Evolutionary conservation across 2,888 invertebrate species (phyloP).

Genomic region (Acheta domesticus): DNA sequence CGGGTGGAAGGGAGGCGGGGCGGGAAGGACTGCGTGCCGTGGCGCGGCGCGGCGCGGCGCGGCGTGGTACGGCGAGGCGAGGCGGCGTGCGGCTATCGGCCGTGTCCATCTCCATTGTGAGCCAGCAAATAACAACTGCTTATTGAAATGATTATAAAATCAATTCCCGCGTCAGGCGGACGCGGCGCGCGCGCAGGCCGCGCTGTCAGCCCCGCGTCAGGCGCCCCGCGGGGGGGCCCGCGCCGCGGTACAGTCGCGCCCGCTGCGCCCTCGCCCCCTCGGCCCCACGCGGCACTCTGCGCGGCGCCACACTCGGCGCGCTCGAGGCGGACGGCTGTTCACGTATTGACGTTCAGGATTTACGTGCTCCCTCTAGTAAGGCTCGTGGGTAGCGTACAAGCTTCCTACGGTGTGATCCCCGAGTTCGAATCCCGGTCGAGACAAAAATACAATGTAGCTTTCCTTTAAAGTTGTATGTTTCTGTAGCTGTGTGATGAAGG

Average conservation of each 20-base stretch:
- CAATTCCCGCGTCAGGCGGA: conserved; percentile 44
- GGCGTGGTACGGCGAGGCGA: conserved; percentile 20
- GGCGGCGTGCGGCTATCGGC: conserved; percentile 18
- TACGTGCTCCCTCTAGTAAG: too few species aligned
- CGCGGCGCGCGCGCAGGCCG: conserved; percentile 12
- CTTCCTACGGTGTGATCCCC: too few species aligned
- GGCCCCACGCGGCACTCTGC: background rate
- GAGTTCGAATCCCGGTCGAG: too few species aligned
- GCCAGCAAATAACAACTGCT: conserved; percentile 51
- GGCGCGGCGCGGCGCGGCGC: conserved; percentile 18
- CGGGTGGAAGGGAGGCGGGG: background rate
- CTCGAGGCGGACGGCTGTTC: too few species aligned
- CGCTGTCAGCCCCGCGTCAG: conserved; percentile 30
- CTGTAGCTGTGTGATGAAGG: too few species aligned
- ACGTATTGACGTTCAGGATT: too few species aligned
- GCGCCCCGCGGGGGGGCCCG: conserved; percentile 26
- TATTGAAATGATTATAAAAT: conserved; percentile 53
- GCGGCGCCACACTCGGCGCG: too few species aligned
- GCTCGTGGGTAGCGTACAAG: too few species aligned
- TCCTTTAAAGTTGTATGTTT: too few species aligned
- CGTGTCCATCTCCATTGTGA: conserved; percentile 51
- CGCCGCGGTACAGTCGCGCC: conserved; percentile 23
- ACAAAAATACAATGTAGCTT: too few species aligned
- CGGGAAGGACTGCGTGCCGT: background rate
- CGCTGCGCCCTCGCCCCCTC: background rate